Evolutionary conservation across 2,888 invertebrate genomes (phyloP), one percentile per base, ranked within the genome.

Genomic region (Drosophila meridiana): DNA sequence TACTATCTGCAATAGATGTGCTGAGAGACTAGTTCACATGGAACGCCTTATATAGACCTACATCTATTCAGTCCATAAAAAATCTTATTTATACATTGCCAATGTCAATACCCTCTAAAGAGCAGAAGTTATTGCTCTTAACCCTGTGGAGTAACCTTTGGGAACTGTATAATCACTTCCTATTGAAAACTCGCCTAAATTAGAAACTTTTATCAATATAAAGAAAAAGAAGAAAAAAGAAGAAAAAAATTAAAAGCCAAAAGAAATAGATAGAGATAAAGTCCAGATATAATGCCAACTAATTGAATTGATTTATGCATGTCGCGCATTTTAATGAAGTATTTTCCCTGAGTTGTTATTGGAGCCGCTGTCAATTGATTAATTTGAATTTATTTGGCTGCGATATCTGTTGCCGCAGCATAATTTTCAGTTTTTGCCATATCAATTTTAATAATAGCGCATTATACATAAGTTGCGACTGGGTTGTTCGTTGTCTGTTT

Each of bases 271-370:
- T 36, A 40, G 30, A 45, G 50, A 64, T 20, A 28, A 38, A 60
- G 62, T 47, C 60, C 50, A 63, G 45, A 52, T 62, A 84, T 83
- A 84, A 86, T 84, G 75, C 70, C 83, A 82, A 75, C 84, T 88
- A 87, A 87, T 87, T 87, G 88, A 87, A 78, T 87, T 87, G 88
- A 87, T 87, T 87, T 87, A 87, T 87, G 88, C 85, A 82, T 83
- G 83, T 80, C 81, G 83, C 81, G 76, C 81, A 73, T 83, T 82
- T 83, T 76, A 83, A 82, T 77, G 74, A 83, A 82, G 66, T 76
- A 67, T 80, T 82, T 76, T 68, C 62, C 66, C 47, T 64, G 42
- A 53, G 40, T n/a, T 59, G 69, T 63, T 69, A 53, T 38, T 63
- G 62, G 9, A 40, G 32, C 13, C 58, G 69, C 45, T 52, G 60